Evolutionary conservation across 1,140 invertebrate genomes (phyloP).

Genomic region (honey bee (Apis mellifera)): DNA sequence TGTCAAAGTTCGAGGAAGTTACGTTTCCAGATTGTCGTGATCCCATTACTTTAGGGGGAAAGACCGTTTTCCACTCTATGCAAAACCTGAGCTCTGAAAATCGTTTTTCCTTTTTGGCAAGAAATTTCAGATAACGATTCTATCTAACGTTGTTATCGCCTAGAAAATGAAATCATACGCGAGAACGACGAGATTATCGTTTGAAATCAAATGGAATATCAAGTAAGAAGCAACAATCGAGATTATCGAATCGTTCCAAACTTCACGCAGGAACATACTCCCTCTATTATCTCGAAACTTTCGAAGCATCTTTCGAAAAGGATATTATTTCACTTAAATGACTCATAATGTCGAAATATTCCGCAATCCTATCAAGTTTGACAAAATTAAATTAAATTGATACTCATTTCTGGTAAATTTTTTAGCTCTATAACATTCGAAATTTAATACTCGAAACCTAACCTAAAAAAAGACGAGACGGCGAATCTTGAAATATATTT

Average conservation of each 20-base stretch:
- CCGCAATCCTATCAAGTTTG: not conserved
- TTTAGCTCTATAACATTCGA: not conserved
- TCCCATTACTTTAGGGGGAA: not conserved
- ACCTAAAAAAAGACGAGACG: too few species aligned
- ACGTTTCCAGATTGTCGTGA: conserved; percentile 5
- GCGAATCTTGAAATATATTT: not conserved
- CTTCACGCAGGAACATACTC: not conserved
- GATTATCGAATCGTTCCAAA: not conserved
- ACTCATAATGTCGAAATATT: not conserved
- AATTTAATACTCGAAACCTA: not conserved
- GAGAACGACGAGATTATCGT: conserved; percentile 38
- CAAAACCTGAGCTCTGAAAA: not conserved
- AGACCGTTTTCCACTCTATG: not conserved
- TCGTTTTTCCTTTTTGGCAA: conserved; percentile 21
- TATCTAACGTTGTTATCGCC: not conserved
- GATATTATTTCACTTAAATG: not conserved
- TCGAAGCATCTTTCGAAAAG: not conserved
- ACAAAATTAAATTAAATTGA: not conserved
- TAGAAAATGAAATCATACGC: conserved; percentile 24
- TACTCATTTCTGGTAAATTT: not conserved
- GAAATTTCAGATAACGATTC: conserved; percentile 22
- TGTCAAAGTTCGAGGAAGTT: conserved; percentile 2
- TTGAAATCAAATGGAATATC: conserved; percentile 6
- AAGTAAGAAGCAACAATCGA: conserved; percentile 45
- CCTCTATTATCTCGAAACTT: not conserved